Evolutionary conservation across 2,113 vertebrate genomes (phyloP).

Genomic region (Cervus canadensis): DNA sequence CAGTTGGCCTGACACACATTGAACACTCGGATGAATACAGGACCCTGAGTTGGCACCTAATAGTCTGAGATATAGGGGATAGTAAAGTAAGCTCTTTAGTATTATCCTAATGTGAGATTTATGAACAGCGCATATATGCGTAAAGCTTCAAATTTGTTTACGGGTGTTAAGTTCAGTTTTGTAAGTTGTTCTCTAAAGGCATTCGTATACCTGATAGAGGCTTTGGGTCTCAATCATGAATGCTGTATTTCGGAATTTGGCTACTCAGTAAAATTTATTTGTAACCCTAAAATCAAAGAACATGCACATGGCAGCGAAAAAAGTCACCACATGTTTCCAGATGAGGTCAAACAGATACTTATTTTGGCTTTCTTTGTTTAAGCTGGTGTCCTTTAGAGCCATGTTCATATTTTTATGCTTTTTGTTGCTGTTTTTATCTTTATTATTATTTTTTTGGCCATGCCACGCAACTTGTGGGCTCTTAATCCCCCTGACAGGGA

Average conservation of each 20-base stretch:
- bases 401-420: not conserved
- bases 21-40: not conserved
- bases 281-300: not conserved
- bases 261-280: not conserved
- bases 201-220: not conserved
- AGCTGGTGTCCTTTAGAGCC: not conserved
- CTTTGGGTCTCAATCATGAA: not conserved
- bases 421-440: not conserved
- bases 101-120: not conserved
- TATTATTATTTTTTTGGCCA: not conserved
- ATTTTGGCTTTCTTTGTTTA: not conserved
- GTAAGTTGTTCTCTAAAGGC: not conserved
- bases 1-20: not conserved
- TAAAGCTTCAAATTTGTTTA: not conserved
- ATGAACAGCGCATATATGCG: accelerated
- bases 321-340: not conserved
- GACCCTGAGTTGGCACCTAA: not conserved
- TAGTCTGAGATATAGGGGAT: not conserved
- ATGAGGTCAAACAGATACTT: not conserved
- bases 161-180: not conserved
- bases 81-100: not conserved
- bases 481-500: not conserved
- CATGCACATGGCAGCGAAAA: not conserved
- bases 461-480: not conserved
- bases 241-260: not conserved